These are phyloP conservation scores for Silurus glanis DNA, from an alignment of 2,113 vertebrate genomes.

Conservation along the genomic window DNA sequence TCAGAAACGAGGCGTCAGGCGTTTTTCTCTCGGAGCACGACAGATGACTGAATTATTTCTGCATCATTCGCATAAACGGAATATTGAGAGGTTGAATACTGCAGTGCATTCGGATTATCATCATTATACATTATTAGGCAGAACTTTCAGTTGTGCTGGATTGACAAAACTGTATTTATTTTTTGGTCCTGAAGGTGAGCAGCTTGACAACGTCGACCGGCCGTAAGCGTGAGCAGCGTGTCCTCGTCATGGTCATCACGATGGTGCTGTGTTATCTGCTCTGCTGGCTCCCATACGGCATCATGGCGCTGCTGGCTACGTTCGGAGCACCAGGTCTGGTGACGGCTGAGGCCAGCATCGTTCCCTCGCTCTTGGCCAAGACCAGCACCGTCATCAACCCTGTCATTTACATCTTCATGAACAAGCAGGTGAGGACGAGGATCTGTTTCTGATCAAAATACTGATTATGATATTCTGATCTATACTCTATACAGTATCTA, in stretches of 20 bases:
- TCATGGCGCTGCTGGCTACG: slow-evolving; percentile 65
- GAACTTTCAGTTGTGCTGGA: neutral
- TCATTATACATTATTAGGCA: neutral
- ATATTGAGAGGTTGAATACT: neutral
- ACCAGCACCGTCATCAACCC: slow-evolving; percentile 70
- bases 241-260: slow-evolving; percentile 66
- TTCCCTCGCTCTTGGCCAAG: slow-evolving; percentile 71
- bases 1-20: neutral
- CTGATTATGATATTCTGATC: too few species aligned
- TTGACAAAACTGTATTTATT: neutral
- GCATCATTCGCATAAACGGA: neutral
- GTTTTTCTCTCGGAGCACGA: neutral
- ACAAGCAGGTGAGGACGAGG: slow-evolving; percentile 66
- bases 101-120: too few species aligned
- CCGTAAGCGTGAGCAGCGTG: slow-evolving; percentile 54
- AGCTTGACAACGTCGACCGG: slow-evolving; percentile 32
- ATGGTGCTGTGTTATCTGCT: slow-evolving; percentile 72
- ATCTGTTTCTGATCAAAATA: neutral
- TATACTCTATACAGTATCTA: too few species aligned
- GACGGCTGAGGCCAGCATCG: slow-evolving; percentile 61
- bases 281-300: slow-evolving; percentile 70
- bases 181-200: slow-evolving; percentile 55
- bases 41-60: slow-evolving; percentile 2
- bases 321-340: slow-evolving; percentile 66
- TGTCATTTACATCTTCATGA: slow-evolving; percentile 71